Conservation (phyloP, 2,888 invertebrate genomes). For the Alviniconcha strummeri region DNA sequence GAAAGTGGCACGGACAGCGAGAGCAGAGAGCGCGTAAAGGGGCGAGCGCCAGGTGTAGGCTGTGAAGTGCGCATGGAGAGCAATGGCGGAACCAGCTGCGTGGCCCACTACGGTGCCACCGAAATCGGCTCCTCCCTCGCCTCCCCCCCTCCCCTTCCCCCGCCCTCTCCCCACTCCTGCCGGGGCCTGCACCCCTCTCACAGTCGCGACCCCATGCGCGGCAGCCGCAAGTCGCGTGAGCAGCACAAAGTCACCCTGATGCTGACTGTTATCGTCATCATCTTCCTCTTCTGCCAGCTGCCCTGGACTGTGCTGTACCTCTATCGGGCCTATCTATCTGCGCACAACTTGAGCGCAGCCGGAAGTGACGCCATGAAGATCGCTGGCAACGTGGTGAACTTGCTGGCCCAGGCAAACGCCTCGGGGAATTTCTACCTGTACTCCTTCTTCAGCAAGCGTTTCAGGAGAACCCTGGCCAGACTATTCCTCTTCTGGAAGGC, state of each 20-base stretch:
- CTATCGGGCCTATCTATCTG: constrained; percentile 71
- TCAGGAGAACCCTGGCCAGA: constrained; percentile 73
- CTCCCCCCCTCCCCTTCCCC: not conserved
- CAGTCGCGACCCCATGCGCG: constrained; percentile 3
- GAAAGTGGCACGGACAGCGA: too few species aligned
- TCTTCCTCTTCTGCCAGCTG: constrained; percentile 84
- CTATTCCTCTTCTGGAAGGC: constrained; percentile 36
- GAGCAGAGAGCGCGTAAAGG: too few species aligned
- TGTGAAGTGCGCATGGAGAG: too few species aligned
- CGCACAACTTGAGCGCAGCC: constrained; percentile 35
- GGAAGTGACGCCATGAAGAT: constrained; percentile 49
- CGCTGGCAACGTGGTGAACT: constrained; percentile 84
- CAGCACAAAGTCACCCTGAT: constrained; percentile 82
- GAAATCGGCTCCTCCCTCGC: not conserved
- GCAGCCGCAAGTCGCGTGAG: constrained; percentile 51
- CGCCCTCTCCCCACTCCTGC: not conserved
- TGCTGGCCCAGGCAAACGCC: constrained; percentile 83
- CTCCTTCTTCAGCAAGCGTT: constrained; percentile 85
- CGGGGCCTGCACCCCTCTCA: not conserved
- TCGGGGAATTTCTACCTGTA: constrained; percentile 86
- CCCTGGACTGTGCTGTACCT: constrained; percentile 81
- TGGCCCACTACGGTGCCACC: not conserved
- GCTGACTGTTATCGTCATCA: constrained; percentile 84
- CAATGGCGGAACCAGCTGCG: too few species aligned
- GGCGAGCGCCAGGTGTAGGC: too few species aligned